phyloP scores from a whole-genome alignment of 2,797 vertebrate species.

The Sphenopsis melanotis region DNA sequence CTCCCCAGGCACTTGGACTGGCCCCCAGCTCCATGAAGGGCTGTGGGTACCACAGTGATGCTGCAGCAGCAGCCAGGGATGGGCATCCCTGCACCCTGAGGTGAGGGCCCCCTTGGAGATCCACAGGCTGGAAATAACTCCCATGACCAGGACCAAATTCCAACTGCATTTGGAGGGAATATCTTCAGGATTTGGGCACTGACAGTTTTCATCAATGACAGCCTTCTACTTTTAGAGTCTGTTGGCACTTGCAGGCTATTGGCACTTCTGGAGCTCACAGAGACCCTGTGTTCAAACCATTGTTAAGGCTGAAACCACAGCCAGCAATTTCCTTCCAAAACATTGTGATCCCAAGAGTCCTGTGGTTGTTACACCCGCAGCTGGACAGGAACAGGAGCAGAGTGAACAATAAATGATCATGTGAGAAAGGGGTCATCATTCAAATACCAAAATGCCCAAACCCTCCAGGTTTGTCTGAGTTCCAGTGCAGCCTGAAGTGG shows the following conservation, averaged over 20 bases:
- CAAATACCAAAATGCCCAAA: background rate
- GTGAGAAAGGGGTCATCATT: background rate
- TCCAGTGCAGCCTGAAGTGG: background rate
- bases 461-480: background rate
- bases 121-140: background rate
- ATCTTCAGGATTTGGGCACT: background rate
- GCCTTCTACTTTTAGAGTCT: background rate
- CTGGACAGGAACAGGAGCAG: background rate
- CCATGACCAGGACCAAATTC: background rate
- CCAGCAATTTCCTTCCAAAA: background rate
- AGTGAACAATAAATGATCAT: background rate
- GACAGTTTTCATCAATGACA: background rate
- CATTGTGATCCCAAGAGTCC: background rate
- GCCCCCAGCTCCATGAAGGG: accelerated
- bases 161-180: background rate
- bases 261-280: background rate
- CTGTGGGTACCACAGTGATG: background rate
- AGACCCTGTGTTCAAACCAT: background rate
- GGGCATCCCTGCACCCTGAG: background rate
- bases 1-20: background rate
- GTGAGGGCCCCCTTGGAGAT: background rate
- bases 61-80: background rate
- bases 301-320: background rate
- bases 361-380: background rate
- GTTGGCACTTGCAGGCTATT: background rate